phyloP scores from a whole-genome alignment of 1,140 invertebrate species.

The Notospermus geniculatus region DNA sequence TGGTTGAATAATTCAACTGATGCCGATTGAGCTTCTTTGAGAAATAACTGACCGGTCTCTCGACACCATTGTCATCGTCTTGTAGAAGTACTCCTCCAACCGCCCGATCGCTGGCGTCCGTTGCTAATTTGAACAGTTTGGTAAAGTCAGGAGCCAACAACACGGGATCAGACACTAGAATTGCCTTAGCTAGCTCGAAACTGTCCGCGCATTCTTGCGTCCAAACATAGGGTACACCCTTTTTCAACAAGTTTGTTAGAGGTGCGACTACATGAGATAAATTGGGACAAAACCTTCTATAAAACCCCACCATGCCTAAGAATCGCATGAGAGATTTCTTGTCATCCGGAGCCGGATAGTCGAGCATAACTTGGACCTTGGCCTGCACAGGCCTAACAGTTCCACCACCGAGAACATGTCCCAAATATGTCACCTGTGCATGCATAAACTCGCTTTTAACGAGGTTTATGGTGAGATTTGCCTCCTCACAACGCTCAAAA shows the following conservation, averaged over 20 bases:
- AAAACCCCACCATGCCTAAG: constrained; percentile 31
- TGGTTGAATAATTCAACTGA: constrained; percentile 11
- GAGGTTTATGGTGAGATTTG: constrained; percentile 14
- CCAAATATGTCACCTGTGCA: constrained; percentile 20
- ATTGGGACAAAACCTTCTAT: constrained; percentile 45
- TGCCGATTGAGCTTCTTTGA: constrained; percentile 8
- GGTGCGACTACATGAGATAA: constrained; percentile 19
- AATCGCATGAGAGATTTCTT: constrained; percentile 36
- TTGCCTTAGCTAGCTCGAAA: constrained; percentile 1
- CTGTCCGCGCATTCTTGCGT: constrained; percentile 3
- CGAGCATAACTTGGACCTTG: constrained; percentile 25
- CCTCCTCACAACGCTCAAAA: not conserved
- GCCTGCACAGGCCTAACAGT: constrained; percentile 16
- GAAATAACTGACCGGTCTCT: constrained; percentile 6
- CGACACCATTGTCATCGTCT: constrained; percentile 7
- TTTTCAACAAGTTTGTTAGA: too few species aligned
- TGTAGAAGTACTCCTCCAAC: constrained; percentile 7
- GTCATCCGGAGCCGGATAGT: constrained; percentile 25
- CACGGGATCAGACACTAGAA: constrained; percentile 16
- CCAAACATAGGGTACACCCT: constrained; percentile 16
- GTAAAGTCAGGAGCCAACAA: constrained; percentile 21
- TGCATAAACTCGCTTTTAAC: constrained; percentile 22
- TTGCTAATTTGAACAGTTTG: not conserved
- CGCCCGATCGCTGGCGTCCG: not conserved
- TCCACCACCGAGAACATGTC: constrained; percentile 20